A percentile compares a stretch with the other conserved stretches of the same genome.
Conservation (phyloP, 2,888 invertebrate genomes). For the Odontocolon sp. region DNA sequence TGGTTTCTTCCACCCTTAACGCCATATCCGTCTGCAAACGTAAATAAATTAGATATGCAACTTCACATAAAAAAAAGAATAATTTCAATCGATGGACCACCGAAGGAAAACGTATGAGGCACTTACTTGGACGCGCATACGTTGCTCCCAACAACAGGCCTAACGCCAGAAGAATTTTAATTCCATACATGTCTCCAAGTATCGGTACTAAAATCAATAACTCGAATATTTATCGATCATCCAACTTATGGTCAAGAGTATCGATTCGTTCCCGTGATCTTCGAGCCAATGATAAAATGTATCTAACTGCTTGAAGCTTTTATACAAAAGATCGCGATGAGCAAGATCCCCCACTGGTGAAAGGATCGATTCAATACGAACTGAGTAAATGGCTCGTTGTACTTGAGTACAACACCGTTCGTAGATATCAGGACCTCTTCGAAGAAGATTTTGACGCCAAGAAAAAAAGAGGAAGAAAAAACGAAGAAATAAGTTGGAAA, state of each 20-base stretch:
- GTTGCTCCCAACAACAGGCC: conserved; percentile 14
- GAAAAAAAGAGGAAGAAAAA: neutral
- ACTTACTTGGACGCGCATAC: conserved; percentile 44
- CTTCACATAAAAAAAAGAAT: neutral
- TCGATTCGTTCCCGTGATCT: conserved; percentile 19
- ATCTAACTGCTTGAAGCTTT: conserved; percentile 41
- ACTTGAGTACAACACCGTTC: neutral
- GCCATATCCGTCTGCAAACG: conserved; percentile 46
- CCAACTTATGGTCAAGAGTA: neutral
- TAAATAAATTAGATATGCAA: neutral
- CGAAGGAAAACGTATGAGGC: neutral
- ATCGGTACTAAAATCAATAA: conserved; percentile 1
- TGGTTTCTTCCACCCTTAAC: conserved; percentile 40
- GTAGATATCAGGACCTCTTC: conserved; percentile 38
- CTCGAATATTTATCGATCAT: conserved; percentile 26
- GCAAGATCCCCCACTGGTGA: conserved; percentile 33
- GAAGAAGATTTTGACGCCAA: conserved; percentile 15
- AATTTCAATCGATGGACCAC: neutral
- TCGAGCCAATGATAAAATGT: conserved; percentile 40
- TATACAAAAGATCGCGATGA: conserved; percentile 36
- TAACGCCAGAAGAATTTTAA: conserved; percentile 21
- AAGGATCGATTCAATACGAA: conserved; percentile 43
- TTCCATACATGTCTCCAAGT: conserved; percentile 24
- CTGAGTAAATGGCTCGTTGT: conserved; percentile 24
- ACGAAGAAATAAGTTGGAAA: neutral